Evolutionary conservation across 2,797 vertebrate genomes (phyloP).

Genomic region (Anguilla anguilla): DNA sequence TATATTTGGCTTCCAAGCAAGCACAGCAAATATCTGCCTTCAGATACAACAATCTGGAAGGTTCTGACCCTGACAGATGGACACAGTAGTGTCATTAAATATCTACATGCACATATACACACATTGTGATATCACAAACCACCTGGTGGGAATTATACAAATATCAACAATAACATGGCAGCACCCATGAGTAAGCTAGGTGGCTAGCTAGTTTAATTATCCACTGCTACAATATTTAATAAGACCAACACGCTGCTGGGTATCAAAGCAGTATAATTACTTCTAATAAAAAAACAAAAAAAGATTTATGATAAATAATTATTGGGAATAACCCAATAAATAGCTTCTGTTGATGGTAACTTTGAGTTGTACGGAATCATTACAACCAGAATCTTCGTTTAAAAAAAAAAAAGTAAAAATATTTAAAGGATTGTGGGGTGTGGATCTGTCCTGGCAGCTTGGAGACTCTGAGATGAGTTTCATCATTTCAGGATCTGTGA

Average conservation of each 20-base stretch:
- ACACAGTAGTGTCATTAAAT: neutral
- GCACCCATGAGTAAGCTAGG: no score
- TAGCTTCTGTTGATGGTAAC: conserved; percentile 1
- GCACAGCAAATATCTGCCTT: neutral
- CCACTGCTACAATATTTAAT: neutral
- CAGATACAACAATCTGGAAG: neutral
- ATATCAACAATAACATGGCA: neutral
- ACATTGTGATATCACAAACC: neutral
- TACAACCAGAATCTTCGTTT: neutral
- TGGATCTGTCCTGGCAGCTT: neutral
- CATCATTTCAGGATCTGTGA: neutral
- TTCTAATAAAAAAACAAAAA: neutral
- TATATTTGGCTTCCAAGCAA: neutral
- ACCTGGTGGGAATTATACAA: neutral
- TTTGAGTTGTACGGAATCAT: neutral
- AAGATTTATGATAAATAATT: neutral
- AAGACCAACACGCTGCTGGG: neutral
- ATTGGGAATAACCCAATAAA: neutral
- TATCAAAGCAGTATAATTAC: neutral
- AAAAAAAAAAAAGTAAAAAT: neutral
- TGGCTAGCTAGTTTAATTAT: no score
- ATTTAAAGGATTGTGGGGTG: neutral
- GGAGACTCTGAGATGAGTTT: neutral
- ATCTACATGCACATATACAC: neutral
- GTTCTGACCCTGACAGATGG: neutral